Evolutionary conservation across 2,113 vertebrate genomes (phyloP), one percentile per base, ranked within the genome.

Genomic region (Oryzias celebensis): DNA sequence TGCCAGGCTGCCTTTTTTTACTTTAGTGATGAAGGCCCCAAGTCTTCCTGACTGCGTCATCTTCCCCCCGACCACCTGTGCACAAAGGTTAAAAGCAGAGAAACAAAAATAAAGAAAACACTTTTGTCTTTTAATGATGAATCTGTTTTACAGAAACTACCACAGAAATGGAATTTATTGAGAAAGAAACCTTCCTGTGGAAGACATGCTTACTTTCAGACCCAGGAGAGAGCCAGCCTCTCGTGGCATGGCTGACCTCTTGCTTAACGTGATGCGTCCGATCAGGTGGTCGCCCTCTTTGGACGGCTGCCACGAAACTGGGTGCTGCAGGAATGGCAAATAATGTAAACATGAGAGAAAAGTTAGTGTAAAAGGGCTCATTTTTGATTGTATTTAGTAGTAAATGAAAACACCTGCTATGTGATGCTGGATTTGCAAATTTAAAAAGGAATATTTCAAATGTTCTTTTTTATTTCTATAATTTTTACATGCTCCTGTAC

Each of bases 1-100:
- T 45, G 97, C 97, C 56, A 99, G 92, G 84, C 97, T 99, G 81
- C 97, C 97, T 90, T 98, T 99, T 92, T 99, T 99, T 62, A 99
- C 97, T 96, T 99, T 99, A 89, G 97, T 99, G 93, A 99, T 99
- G 87, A 99, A 99, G 91, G 97, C 97, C 89, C 96, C 96, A 15
- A 99, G 95, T 83, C 95, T 92, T 81, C 97, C 97, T 7, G 93
- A 90, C 81, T 95, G 94, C 26, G 96, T 98, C 91, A 98, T 96
- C 91, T 98, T 99, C 58, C 97, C 97, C 69, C 97, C 97, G 62
- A 99, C 96, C 77, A 99, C 96, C 97, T 99, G 75, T 62, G 83
- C 56, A 71, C 44, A 57, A 3, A 48, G 45, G 41, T 0, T 12
- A 46, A 28, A 28, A 46, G 15, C 44, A 46, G 17, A 46, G 15